phyloP scores from a whole-genome alignment of 2,113 vertebrate species.

The Orientallactaga bullata region DNA sequence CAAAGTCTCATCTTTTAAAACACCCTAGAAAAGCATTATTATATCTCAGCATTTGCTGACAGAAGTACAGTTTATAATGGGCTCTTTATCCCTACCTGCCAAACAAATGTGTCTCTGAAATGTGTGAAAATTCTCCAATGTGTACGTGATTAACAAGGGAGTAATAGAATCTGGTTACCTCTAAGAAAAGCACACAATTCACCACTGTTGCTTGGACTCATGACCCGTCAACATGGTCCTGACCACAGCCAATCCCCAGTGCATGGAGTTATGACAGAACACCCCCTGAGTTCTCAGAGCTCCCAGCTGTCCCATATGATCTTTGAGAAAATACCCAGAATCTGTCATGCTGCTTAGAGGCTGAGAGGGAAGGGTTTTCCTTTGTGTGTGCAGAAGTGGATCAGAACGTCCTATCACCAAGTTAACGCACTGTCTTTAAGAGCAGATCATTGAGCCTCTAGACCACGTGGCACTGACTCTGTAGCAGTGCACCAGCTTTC shows the following conservation, averaged over 20 bases:
- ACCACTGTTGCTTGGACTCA: not conserved
- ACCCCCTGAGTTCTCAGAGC: not conserved
- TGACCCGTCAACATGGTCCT: not conserved
- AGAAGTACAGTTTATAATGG: conserved; percentile 43
- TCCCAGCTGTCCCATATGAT: not conserved
- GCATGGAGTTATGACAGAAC: not conserved
- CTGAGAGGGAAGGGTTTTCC: not conserved
- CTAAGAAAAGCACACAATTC: conserved; percentile 49
- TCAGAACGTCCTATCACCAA: not conserved
- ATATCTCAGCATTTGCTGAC: conserved; percentile 18
- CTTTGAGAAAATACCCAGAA: conserved; percentile 28
- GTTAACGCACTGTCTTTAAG: not conserved
- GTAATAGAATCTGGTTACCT: conserved; percentile 22
- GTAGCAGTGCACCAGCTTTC: not conserved
- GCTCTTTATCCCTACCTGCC: conserved; percentile 70
- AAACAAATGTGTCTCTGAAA: conserved; percentile 61
- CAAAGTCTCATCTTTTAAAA: conserved; percentile 67
- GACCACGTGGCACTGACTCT: not conserved
- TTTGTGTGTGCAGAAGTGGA: not conserved
- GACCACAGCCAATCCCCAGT: not conserved
- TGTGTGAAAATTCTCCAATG: conserved; percentile 61
- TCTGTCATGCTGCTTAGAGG: not conserved
- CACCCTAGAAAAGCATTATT: conserved; percentile 16
- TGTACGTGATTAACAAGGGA: conserved; percentile 52
- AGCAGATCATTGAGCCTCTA: not conserved